Conservation (phyloP, 2,113 vertebrate genomes). For the Leptobrachium ailaonicum region DNA sequence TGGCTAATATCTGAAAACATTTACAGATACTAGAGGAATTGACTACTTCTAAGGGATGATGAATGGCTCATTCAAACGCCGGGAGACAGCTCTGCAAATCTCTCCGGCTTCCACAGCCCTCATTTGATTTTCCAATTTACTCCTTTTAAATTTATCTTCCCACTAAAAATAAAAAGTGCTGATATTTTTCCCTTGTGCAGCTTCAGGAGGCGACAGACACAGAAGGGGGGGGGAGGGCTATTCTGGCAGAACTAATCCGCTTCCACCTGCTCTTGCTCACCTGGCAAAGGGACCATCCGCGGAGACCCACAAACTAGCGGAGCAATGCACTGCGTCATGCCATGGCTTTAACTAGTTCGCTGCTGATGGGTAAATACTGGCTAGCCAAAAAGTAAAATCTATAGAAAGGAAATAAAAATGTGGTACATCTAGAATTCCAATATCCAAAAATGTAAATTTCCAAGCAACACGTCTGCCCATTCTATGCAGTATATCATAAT, state of each 20-base stretch:
- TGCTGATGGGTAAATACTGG: background rate
- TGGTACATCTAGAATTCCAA: no score
- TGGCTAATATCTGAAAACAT: slow-evolving; percentile 99
- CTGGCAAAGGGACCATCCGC: slow-evolving; percentile 69
- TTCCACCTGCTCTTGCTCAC: slow-evolving; percentile 93
- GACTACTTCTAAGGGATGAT: slow-evolving; percentile 99
- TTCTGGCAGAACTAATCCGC: slow-evolving; percentile 99
- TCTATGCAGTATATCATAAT: no score
- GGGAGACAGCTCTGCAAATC: slow-evolving; percentile 99
- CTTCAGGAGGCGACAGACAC: slow-evolving; percentile 83
- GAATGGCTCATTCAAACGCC: slow-evolving; percentile 97
- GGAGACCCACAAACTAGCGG: slow-evolving; percentile 15
- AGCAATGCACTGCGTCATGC: slow-evolving; percentile 17
- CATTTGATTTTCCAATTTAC: slow-evolving; percentile 99
- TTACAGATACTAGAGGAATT: slow-evolving; percentile 99
- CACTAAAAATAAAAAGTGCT: slow-evolving; percentile 89
- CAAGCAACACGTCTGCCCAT: no score
- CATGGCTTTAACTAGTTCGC: slow-evolving; percentile 21
- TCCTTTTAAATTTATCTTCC: slow-evolving; percentile 99
- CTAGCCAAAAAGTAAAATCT: no score
- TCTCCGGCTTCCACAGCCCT: slow-evolving; percentile 98
- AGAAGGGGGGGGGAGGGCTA: slow-evolving; percentile 80
- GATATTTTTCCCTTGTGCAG: slow-evolving; percentile 84
- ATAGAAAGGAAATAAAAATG: no score
- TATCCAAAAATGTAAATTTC: no score